Conservation (phyloP, 2,888 invertebrate species). For the Steinernema scapterisci region DNA sequence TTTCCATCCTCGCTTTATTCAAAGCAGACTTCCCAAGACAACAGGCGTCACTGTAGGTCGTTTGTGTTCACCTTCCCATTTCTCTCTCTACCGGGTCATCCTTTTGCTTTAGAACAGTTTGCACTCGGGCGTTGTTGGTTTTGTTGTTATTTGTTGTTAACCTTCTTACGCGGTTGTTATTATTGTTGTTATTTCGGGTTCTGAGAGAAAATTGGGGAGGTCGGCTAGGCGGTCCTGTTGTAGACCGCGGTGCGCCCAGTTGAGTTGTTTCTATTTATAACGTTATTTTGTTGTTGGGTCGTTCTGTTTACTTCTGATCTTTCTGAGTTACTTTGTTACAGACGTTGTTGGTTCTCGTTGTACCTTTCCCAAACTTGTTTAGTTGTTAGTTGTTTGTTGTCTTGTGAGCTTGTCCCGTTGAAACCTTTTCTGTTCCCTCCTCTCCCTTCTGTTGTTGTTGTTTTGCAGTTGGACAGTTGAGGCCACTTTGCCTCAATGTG, state of each 20-base stretch:
- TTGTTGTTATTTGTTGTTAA: constrained; percentile 30
- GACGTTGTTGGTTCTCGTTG: constrained; percentile 22
- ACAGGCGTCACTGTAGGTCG: neutral
- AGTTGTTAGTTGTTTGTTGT: constrained; percentile 22
- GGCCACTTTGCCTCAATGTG: too few relatives aligned
- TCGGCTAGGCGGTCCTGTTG: constrained; percentile 9
- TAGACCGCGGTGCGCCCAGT: constrained; percentile 16
- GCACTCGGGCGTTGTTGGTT: constrained; percentile 31
- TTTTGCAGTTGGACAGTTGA: constrained; percentile 28
- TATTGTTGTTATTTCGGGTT: constrained; percentile 21
- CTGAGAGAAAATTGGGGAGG: neutral
- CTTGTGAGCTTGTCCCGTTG: constrained; percentile 12
- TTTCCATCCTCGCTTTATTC: neutral
- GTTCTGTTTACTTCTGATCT: constrained; percentile 16
- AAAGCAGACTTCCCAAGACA: constrained; percentile 15
- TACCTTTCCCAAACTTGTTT: neutral
- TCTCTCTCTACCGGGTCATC: constrained; percentile 19
- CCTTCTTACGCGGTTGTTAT: constrained; percentile 32
- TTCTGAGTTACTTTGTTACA: neutral
- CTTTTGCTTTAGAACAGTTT: constrained; percentile 21
- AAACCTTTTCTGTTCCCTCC: constrained; percentile 5
- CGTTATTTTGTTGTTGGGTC: constrained; percentile 21
- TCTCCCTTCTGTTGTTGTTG: constrained; percentile 14
- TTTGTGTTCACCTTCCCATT: constrained; percentile 11
- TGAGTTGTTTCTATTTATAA: neutral